A percentile compares a stretch with the other conserved stretches of the same genome.
Evolutionary conservation across 2,888 invertebrate genomes (phyloP).

Genomic region (Dasysyrphus tricinctus): DNA sequence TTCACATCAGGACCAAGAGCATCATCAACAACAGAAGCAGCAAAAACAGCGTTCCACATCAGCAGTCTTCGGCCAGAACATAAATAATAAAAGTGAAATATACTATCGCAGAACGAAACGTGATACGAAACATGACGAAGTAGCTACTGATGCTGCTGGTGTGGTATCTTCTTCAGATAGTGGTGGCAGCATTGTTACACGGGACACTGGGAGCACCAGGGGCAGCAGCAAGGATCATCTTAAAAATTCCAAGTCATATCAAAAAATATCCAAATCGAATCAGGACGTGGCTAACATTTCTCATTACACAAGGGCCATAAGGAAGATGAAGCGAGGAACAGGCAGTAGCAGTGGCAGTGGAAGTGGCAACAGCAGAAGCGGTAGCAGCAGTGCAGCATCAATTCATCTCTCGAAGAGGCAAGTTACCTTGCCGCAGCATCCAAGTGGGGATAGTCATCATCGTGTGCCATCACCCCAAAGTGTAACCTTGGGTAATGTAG

Average conservation of each 20-base stretch:
- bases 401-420: conserved; percentile 72
- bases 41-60: conserved; percentile 74
- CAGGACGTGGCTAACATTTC: conserved; percentile 80
- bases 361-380: conserved; percentile 36
- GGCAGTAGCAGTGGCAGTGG: too few relatives aligned
- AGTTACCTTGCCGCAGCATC: conserved; percentile 68
- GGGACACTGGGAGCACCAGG: conserved; percentile 36
- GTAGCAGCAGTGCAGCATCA: conserved; percentile 56
- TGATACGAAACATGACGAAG: conserved; percentile 75
- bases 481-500: conserved; percentile 61
- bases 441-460: conserved; percentile 68
- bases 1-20: conserved; percentile 68
- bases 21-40: conserved; percentile 74
- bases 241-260: conserved; percentile 73
- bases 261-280: conserved; percentile 74
- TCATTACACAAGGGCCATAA: conserved; percentile 79
- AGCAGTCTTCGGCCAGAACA: conserved; percentile 72
- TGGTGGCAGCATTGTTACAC: conserved; percentile 59
- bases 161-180: conserved; percentile 14
- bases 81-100: conserved; percentile 75
- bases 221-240: conserved; percentile 64
- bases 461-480: conserved; percentile 56
- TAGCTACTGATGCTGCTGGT: conserved; percentile 39
- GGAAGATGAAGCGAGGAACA: conserved; percentile 51
- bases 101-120: conserved; percentile 74